Evolutionary conservation across 2,888 invertebrate species (phyloP).

Genomic region (Pachycephus smyrnensis): DNA sequence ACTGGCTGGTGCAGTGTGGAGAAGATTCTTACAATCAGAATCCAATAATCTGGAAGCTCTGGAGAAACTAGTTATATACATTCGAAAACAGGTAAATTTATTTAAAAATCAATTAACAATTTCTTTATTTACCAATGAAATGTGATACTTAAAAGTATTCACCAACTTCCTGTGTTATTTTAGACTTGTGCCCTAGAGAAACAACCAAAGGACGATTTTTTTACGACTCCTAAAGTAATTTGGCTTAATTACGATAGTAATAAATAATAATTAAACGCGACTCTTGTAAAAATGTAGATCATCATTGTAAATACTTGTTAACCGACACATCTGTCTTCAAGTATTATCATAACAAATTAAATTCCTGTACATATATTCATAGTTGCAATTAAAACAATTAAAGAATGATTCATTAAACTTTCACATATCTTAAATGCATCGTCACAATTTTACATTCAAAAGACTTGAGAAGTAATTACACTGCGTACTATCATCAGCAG

Average conservation of each 20-base stretch:
- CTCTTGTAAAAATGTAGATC: neutral
- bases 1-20: constrained; percentile 88
- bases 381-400: constrained; percentile 19
- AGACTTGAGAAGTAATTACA: constrained; percentile 60
- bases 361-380: neutral
- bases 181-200: neutral
- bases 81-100: constrained; percentile 78
- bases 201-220: neutral
- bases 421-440: neutral
- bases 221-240: neutral
- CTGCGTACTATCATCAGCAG: constrained; percentile 67
- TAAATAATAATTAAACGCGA: neutral
- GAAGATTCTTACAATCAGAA: constrained; percentile 79
- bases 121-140: neutral
- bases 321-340: neutral
- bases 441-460: neutral
- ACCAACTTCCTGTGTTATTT: neutral
- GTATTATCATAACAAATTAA: neutral
- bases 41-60: constrained; percentile 76
- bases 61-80: constrained; percentile 79
- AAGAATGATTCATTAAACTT: constrained; percentile 29
- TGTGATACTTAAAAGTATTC: too few relatives aligned
- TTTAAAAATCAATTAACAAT: neutral
- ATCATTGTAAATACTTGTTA: neutral
- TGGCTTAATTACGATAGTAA: neutral